Base-by-base conservation (phyloP, 2,797 vertebrate genomes). In the Todus mexicanus region DNA sequence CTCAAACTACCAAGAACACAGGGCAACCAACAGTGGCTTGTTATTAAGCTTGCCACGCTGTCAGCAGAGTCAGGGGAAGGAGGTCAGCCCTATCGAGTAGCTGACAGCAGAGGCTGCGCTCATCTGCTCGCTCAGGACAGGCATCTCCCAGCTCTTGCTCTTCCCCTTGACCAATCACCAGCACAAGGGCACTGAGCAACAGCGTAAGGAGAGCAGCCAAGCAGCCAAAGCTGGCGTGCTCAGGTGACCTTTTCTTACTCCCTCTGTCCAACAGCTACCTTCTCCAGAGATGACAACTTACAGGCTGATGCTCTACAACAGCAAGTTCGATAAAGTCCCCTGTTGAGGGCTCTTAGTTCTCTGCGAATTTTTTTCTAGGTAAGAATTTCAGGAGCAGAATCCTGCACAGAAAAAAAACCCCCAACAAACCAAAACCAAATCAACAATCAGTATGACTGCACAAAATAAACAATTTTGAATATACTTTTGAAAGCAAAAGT, bases 401-500 rank as follows among this genome's bases (percentile, higher is more conserved):
- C 31, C 88, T 57, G 27, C 53, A 75, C 10, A 80, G 84, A 63
- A 76, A 16, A 15, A 56, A 22, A 53, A 38, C 23, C 23, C n/a
- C n/a, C n/a, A 42, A 12, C 3, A 53, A 92, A n/a, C 25, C 4
- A 23, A 27, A 42, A 17, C 14, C 27, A 68, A 71, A 80, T 63
- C 57, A 88, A 72, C 42, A 65, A 56, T 51, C 12, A 21, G 22
- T 57, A 43, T 70, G 72, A 80, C 43, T 78, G 43, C 35, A 88
- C 22, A 92, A 59, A 95, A 90, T 22, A 87, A 43, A 84, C 20
- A 85, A 85, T 53, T 84, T 56, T 26, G 25, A 47, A 75, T 87
- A 93, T 42, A 90, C 71, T 77, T 87, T 43, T 76, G 88, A 96
- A 96, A 94, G 37, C 15, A 94, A 38, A 64, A 74, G 80, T 66